Base-by-base conservation (phyloP, 2,113 vertebrate genomes). In the Hyperoodon ampullatus region DNA sequence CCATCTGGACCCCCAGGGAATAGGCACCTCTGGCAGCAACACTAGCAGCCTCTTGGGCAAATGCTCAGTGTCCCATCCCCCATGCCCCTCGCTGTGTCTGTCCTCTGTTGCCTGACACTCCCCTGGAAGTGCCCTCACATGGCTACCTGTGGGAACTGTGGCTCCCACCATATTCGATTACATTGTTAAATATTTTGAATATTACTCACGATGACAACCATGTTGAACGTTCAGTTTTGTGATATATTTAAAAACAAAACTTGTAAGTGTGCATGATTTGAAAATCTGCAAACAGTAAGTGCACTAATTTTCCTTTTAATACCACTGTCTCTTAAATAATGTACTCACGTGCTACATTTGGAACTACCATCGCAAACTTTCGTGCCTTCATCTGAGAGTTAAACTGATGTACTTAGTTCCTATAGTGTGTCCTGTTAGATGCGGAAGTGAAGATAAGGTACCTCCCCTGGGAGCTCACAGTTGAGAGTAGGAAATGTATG, bases 291-390 rank as follows among this genome's bases (percentile, higher is more conserved):
- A 68, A 53, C 78, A 66, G 44, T 35, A 35, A 72, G 13, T 77
- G 11, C 4, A 23, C 53, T 55, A 78, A 58, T 81, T 96, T 96
- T 81, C 39, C 84, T 82, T 88, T 93, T 42, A 70, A 65, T 85
- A 55, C 33, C 5, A 35, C n/a, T 90, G 2, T 55, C 86, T 72
- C 50, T 92, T 91, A 47, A 55, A 92, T 68, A 55, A 61, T 55
- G 7, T 74, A 39, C 55, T 30, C 42, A n/a, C 21, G 3, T 80
- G 77, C 12, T 53, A 28, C 33, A 44, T 60, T 90, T 71, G 65
- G 44, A 66, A 47, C 23, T 24, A 28, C 5, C 35, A 33, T 18
- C 44, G n/a, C 47, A 96, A 93, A n/a, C 21, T 91, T 60, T 39
- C 75, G 39, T 65, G 93, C 26, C 42, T 63, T 94, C 65, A 7